Base-by-base conservation (phyloP, 2,797 vertebrate genomes). In the Tarsius wallacei region DNA sequence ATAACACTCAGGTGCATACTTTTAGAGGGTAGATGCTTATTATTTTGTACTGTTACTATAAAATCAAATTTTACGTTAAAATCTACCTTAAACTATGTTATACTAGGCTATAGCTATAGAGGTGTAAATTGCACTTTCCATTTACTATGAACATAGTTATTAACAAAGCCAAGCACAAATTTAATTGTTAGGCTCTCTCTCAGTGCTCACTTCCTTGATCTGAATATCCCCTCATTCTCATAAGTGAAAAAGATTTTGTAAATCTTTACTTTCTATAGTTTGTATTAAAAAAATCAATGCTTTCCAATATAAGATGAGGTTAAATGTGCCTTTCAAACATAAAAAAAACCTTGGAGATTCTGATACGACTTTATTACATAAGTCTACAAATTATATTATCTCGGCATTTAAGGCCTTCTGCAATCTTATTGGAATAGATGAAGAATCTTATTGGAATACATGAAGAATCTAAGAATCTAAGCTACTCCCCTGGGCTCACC, bases 1-100 rank as follows among this genome's bases (percentile, higher is more conserved):
- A 96, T 57, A 77, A 31, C 22, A 70, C 3, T 68, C 26, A 16
- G n/a, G 9, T 55, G 42, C n/a, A 24, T 63, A 64, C 68, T 33
- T 91, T 68, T 66, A 85, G 12, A 57, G 15, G 42, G 13, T 12
- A 57, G 66, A 87, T 83, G 47, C 9, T 93, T 36, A 76, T 47
- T 82, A 63, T 70, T 90, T 82, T 87, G 82, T 57, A 26, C 14
- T 22, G 78, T 55, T 84, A 55, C 33, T 73, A 78, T 87, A 73
- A 87, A 71, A 64, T 47, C 28, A 74, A 94, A 87, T 31, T 88
- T 70, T 16, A 47, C 70, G 11, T 76, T 91, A 94, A 86, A 87
- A 63, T 76, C 36, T 78, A 33, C 17, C 78, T 76, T 84, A 87
- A 93, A 87, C 66, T 26, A 73, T 80, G 13, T 49, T 80, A 55